Base-by-base conservation (phyloP, 2,113 vertebrate species). In the Myotis yumanensis region DNA sequence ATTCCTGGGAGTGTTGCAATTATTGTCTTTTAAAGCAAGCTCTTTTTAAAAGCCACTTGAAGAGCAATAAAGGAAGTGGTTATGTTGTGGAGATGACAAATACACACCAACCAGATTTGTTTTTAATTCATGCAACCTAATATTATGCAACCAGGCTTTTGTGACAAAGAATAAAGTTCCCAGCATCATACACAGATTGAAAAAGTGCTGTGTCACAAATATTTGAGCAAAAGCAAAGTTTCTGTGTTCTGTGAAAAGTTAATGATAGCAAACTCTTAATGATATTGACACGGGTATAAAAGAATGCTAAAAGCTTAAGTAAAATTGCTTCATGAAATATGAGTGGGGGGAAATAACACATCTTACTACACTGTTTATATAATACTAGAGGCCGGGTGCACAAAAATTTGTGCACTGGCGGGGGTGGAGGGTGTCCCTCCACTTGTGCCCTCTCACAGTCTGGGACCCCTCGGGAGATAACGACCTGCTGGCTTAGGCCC, bases 221-320 rank as follows among this genome's bases (percentile, higher is more conserved):
- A 76, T 40, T 91, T 90, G 85, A n/a, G 7, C 71, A 90, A 81
- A 96, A 95, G 83, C 83, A 59, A 82, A 80, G 66, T 84, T 12
- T 64, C 37, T 87, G 15, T 57, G 51, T 51, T 92, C 46, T 92
- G 12, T 76, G 93, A 92, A 95, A 92, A 25, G 40, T 68, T 82
- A 92, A 80, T 62, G 16, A 40, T 35, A 64, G 46, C 43, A 88
- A 91, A 30, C 28, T 52, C 77, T 89, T 91, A 85, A 68, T 22
- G 30, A 81, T 22, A 40, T 57, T 52, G 15, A 73, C 32, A 35
- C 35, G 86, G 37, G 18, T 82, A 15, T 89, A 86, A 81, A 28
- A 40, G 40, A 62, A 75, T 46, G 2, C 73, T 37, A 51, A 62
- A 46, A 40, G 12, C 30, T 80, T 59, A 69, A 93, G 77, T 77